Conservation (phyloP, 2,113 vertebrate species). For the Tinamus guttatus region DNA sequence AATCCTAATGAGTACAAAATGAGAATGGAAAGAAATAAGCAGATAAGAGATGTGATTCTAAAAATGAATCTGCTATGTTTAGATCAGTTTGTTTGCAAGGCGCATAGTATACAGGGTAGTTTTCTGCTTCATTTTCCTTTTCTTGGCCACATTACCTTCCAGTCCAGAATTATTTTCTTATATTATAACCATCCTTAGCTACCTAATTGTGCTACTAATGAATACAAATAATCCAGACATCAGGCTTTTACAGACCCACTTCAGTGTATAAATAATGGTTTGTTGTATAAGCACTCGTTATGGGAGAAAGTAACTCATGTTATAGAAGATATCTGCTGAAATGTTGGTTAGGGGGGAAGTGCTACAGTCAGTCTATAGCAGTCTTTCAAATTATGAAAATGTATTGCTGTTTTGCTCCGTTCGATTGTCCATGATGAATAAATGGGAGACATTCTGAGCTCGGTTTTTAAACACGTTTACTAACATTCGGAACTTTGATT, state of each 20-base stretch:
- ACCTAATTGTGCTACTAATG: conserved; percentile 63
- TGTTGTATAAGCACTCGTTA: conserved; percentile 19
- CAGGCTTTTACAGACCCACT: conserved; percentile 35
- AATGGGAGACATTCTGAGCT: background rate
- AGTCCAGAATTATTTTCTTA: conserved; percentile 36
- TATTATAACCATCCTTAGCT: conserved; percentile 56
- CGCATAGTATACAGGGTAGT: background rate
- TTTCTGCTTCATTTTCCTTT: conserved; percentile 58
- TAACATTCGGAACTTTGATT: conserved; percentile 3
- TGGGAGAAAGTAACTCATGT: conserved; percentile 15
- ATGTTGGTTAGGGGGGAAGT: background rate
- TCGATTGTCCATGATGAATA: background rate
- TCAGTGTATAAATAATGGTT: conserved; percentile 48
- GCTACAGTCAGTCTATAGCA: background rate
- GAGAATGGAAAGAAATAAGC: background rate
- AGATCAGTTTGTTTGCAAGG: background rate
- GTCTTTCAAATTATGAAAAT: background rate
- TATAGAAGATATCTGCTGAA: background rate
- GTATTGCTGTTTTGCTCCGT: background rate
- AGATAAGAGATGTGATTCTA: background rate
- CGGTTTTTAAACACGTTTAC: background rate
- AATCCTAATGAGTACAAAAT: background rate
- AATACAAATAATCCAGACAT: conserved; percentile 54
- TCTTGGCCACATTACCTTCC: conserved; percentile 33
- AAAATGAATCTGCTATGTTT: accelerated